These are phyloP conservation scores for Varanus salvator DNA, from an alignment of 2,113 vertebrate genomes.

Conservation along the genomic window DNA sequence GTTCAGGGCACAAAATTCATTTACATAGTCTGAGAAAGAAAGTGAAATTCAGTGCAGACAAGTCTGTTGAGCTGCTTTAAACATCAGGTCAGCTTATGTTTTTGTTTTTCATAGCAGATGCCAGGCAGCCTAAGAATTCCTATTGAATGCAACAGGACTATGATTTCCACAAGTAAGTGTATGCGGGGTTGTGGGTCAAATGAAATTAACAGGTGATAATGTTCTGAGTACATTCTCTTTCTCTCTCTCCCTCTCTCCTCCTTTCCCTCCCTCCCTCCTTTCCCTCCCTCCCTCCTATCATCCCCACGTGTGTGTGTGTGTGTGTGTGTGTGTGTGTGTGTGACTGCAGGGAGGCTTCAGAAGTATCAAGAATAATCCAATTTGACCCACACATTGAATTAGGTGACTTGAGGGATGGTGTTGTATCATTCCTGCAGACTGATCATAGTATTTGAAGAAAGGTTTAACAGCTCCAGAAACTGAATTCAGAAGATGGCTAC, in stretches of 20 bases:
- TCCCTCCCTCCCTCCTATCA: too few species aligned
- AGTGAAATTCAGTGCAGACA: too few species aligned
- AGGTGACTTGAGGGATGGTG: background rate
- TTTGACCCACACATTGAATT: background rate
- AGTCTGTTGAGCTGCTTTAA: background rate
- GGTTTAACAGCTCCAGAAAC: too few species aligned
- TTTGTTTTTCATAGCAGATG: background rate
- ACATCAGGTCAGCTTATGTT: background rate
- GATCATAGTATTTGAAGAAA: background rate
- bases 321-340: too few species aligned
- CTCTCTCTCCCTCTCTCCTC: too few species aligned
- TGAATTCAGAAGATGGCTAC: too few species aligned
- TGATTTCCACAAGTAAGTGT: background rate
- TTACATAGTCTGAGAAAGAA: too few species aligned
- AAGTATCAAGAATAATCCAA: background rate
- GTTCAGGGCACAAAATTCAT: conserved; percentile 6
- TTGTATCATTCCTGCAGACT: background rate
- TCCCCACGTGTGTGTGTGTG: too few species aligned
- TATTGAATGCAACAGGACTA: background rate
- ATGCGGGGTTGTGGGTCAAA: background rate
- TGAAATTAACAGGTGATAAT: background rate
- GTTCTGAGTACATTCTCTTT: background rate
- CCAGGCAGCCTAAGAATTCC: background rate
- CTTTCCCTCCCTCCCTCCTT: too few species aligned
- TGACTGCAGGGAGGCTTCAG: background rate